Evolutionary conservation across 2,888 invertebrate species (phyloP), one percentile per base, ranked within the genome.

Genomic region (Empis livida): DNA sequence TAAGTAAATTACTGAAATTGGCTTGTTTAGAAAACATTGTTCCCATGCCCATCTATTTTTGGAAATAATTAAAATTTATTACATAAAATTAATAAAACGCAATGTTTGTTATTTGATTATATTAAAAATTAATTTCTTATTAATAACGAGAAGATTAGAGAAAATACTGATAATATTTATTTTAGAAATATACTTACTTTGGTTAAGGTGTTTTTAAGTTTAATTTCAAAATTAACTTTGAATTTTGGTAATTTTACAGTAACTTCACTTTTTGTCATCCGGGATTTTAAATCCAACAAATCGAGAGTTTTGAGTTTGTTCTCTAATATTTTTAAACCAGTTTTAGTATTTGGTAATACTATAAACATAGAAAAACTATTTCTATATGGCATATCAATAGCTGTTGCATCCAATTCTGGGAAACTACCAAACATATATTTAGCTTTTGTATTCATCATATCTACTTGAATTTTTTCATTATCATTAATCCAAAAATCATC

Each of bases 171-270:
- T n/a, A n/a, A 20, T 20, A 20, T 20, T 20, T 5, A 20, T 35
- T 35, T 35, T 20, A 4, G 5, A 11, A 38, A 23, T 5, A 30
- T 9, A 27, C 48, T 54, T 44, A 64, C 87, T 71, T 81, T 72
- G 16, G 69, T 60, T 45, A 89, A 68, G 30, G 77, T 57, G 0
- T 70, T 63, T 1, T 71, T 70, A 43, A 90, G 68, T 50, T 84
- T 71, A 10, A 84, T 74, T 48, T 76, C 74, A n/a, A 79, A 77
- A 66, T 89, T 87, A 42, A 88, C 78, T 67, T 84, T 88, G 66
- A 91, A 91, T 66, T 82, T 87, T 4, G 91, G 91, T 42, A 91
- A 58, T 31, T 73, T 73, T 10, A 89, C 75, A 45, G 45, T n/a
- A 10, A 65, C 60, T 45, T 58, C 48, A 1, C 47, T 51, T 5